Conservation (phyloP, 2,888 invertebrate species). For the Poecilobothrus nobilitatus region DNA sequence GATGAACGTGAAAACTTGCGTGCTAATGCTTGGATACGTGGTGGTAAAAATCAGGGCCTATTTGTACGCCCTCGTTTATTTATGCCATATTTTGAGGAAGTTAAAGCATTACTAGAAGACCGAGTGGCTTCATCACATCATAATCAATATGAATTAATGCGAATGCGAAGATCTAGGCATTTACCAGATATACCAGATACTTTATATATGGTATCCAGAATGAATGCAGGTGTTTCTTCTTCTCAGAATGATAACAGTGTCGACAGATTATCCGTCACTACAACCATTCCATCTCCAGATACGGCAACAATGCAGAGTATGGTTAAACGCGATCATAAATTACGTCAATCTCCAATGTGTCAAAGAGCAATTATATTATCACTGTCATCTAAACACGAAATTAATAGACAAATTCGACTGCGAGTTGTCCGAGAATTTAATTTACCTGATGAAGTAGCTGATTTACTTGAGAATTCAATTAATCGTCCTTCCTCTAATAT, state of each 20-base stretch:
- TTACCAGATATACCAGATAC: slow-evolving; percentile 86
- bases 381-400: slow-evolving; percentile 66
- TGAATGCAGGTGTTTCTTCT: slow-evolving; percentile 34
- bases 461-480: slow-evolving; percentile 56
- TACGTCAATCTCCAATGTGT: slow-evolving; percentile 69
- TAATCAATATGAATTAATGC: slow-evolving; percentile 64
- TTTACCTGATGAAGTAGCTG: slow-evolving; percentile 79
- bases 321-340: slow-evolving; percentile 76
- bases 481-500: slow-evolving; percentile 29
- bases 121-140: slow-evolving; percentile 63
- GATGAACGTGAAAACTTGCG: slow-evolving; percentile 57
- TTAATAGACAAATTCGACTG: slow-evolving; percentile 70
- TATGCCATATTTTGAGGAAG: slow-evolving; percentile 90
- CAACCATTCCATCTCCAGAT: slow-evolving; percentile 66
- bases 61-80: slow-evolving; percentile 81
- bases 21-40: slow-evolving; percentile 72
- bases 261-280: slow-evolving; percentile 57
- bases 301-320: slow-evolving; percentile 66
- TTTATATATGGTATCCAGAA: slow-evolving; percentile 68
- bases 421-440: slow-evolving; percentile 91
- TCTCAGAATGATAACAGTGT: slow-evolving; percentile 47
- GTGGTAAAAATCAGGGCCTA: slow-evolving; percentile 60
- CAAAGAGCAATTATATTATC: slow-evolving; percentile 68
- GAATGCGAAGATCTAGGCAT: slow-evolving; percentile 62
- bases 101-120: slow-evolving; percentile 78